Base-by-base conservation (phyloP, 2,888 invertebrate genomes). In the Drosophila kambysellisi region DNA sequence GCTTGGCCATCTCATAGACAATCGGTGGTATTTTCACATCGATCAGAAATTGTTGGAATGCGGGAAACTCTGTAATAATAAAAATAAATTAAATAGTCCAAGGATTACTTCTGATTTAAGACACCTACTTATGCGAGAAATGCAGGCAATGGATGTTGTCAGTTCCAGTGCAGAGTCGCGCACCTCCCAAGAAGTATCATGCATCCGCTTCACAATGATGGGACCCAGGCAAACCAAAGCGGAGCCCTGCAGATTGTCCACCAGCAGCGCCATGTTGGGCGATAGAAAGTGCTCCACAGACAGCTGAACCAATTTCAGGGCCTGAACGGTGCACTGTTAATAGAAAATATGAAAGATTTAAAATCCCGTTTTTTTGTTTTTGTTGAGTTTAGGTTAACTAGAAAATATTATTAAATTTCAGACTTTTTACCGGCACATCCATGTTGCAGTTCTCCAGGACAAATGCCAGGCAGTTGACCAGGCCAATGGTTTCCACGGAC, bases 161-260 rank as follows among this genome's bases (percentile, higher is more conserved):
- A 97, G 93, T 91, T 97, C 97, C 33, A 97, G 90, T 0, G 96
- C 95, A 6, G 96, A 96, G 82, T 97, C 97, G 46, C 97, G 94
- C 1, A 97, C 95, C 92, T 97, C 97, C 97, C 97, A 97, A 57
- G 95, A 94, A 5, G 94, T 92, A 88, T 96, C 96, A 79, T 96
- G 95, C 90, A 97, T 93, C 89, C 96, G 95, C 91, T 95, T 94
- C 58, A 95, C 95, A 7, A 97, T 94, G 15, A 96, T 94, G 15
- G 95, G 94, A 0, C 96, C 96, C 11, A 97, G 92, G 70, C 95
- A 94, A 70, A 95, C 94, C 91, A 96, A 94, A 0, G 95, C 94
- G 0, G 95, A 95, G 4, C 95, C 95, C 3, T 95, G 94, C 59
- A 95, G 94, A 25, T 95, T 94, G 83, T 97, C 96, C 72, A 96